Conservation (phyloP, 2,797 vertebrate genomes). For the Lagocephalus sceleratus region DNA sequence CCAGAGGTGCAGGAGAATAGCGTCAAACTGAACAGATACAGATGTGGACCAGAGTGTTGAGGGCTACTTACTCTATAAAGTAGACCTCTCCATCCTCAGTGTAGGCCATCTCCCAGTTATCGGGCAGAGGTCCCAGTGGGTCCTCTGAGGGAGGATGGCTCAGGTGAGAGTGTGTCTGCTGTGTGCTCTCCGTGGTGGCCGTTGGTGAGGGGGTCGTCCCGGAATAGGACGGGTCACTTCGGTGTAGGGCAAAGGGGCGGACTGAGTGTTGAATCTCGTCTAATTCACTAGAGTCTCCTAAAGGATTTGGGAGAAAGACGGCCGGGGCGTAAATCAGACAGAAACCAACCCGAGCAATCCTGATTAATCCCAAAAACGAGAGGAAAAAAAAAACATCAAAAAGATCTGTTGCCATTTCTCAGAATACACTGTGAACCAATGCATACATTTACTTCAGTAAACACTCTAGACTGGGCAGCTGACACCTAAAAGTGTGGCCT, state of each 20-base stretch:
- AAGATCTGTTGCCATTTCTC: no score
- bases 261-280: constrained; percentile 81
- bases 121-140: constrained; percentile 92
- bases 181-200: constrained; percentile 96
- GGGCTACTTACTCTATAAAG: constrained; percentile 91
- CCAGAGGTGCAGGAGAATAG: no score
- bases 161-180: constrained; percentile 91
- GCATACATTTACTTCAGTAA: constrained; percentile 14
- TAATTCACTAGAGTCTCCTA: constrained; percentile 94
- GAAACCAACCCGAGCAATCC: no score
- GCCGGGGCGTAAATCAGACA: neutral
- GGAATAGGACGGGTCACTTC: constrained; percentile 73
- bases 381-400: no score
- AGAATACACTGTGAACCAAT: neutral
- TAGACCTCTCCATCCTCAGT: constrained; percentile 99
- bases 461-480: constrained; percentile 46
- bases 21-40: no score
- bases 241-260: constrained; percentile 68
- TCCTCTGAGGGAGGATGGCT: constrained; percentile 91
- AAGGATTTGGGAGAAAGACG: constrained; percentile 6
- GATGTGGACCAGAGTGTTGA: no score
- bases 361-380: no score
- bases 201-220: constrained; percentile 74
- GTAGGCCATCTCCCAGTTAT: constrained; percentile 99
- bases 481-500: constrained; percentile 36